Percentiles rank a stretch among this genome's conserved stretches.
Evolutionary conservation across 2,113 vertebrate genomes (phyloP).

Genomic region (Hippocampus abdominalis): DNA sequence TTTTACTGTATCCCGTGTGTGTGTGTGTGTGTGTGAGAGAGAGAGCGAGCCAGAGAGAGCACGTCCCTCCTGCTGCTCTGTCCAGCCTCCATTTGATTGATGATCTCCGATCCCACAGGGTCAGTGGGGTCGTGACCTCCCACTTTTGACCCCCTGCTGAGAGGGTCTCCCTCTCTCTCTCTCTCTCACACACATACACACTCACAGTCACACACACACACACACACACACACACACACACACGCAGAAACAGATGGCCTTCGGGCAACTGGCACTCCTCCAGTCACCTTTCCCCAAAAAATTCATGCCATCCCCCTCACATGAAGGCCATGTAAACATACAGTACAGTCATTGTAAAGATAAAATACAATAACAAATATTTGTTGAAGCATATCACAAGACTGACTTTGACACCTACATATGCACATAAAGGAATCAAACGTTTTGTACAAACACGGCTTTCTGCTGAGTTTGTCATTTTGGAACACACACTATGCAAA

Average conservation of each 20-base stretch:
- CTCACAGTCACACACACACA: conserved; percentile 21
- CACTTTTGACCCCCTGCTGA: conserved; percentile 61
- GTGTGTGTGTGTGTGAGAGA: conserved; percentile 25
- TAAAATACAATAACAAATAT: too few relatives aligned
- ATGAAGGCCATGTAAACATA: conserved; percentile 10
- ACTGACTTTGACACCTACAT: neutral
- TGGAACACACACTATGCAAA: too few relatives aligned
- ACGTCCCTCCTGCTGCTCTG: conserved; percentile 56
- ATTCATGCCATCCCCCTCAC: conserved; percentile 10
- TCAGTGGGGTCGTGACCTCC: conserved; percentile 65
- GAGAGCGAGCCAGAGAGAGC: neutral
- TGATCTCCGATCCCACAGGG: conserved; percentile 67
- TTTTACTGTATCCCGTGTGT: conserved; percentile 28
- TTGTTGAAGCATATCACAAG: neutral
- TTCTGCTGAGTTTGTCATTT: too few relatives aligned
- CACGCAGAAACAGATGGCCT: conserved; percentile 65
- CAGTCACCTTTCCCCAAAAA: conserved; percentile 44
- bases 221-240: conserved; percentile 18
- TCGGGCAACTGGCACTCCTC: conserved; percentile 52
- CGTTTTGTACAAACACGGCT: too few relatives aligned
- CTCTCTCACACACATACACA: conserved; percentile 26
- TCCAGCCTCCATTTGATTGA: conserved; percentile 67
- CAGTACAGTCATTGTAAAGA: neutral
- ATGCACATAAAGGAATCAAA: too few relatives aligned
- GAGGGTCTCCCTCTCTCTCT: conserved; percentile 36